Evolutionary conservation across 2,888 invertebrate species (phyloP), one percentile per base, ranked within the genome.

Genomic region (Cepaea hortensis): DNA sequence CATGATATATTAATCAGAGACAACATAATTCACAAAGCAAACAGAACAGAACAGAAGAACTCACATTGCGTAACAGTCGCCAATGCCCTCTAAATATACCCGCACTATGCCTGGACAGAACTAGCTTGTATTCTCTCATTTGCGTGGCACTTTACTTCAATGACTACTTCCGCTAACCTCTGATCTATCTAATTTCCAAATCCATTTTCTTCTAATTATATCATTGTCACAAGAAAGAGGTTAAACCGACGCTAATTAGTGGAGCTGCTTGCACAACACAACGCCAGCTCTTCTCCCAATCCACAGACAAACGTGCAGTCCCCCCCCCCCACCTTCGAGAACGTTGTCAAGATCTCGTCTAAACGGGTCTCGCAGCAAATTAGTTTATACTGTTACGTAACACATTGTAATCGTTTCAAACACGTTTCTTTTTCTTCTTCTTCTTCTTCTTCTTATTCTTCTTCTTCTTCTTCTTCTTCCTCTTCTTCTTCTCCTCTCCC

Each of bases 401-500:
- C 55, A 55, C 55, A 55, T 6, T 55, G 6, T 55, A 55, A 11
- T 55, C 11, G 35, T 35, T 35, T 35, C 35, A 35, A 35, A 35
- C 35, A 35, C 35, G 6, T 55, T 55, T 55, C 55, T 55, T 55
- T 3, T 55, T 55, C 55, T 55, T 55, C 55, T 55, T 55, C 72
- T 72, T 72, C 72, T 72, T 72, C 72, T 72, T 72, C 72, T 72
- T 72, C 72, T 72, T 72, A 3, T 72, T 72, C 72, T 72, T 72
- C 72, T 72, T 72, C 72, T 72, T 72, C 72, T 72, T 72, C 72
- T 72, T 72, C 72, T 72, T 72, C 72, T 2, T 35, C 35, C 13
- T 72, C 72, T 72, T 72, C 35, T 35, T 35, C n/a, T 72, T 72
- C 62, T 61, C 65, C 85, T 85, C 68, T 75, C 62, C 75, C 55